phyloP scores from a whole-genome alignment of 2,888 invertebrate genomes.

The Nomada ruficornis region DNA sequence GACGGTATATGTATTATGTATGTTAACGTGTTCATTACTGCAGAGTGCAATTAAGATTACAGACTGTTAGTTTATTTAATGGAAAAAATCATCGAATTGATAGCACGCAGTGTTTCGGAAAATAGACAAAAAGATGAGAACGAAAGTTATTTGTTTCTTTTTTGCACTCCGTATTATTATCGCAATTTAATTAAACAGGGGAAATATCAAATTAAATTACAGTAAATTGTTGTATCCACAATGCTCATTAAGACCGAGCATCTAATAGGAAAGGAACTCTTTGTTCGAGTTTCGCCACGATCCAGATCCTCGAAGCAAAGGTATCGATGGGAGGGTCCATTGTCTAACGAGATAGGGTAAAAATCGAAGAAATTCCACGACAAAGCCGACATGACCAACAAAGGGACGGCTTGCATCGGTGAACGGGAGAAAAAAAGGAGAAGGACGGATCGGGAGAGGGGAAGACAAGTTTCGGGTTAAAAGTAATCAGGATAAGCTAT shows the following conservation, averaged over 20 bases:
- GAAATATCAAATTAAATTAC: no score
- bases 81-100: no score
- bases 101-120: no score
- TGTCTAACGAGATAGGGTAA: conserved; percentile 52
- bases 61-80: no score
- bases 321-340: conserved; percentile 52
- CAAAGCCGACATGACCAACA: conserved; percentile 50
- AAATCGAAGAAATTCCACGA: conserved; percentile 51
- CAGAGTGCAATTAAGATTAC: no score
- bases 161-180: no score
- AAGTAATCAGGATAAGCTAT: conserved; percentile 79
- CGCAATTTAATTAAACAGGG: no score
- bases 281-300: neutral
- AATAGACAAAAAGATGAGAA: no score
- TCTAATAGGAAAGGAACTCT: neutral
- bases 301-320: conserved; percentile 13
- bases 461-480: conserved; percentile 74
- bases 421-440: conserved; percentile 42
- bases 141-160: no score
- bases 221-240: no score
- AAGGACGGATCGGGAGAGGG: conserved; percentile 20
- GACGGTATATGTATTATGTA: no score
- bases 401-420: conserved; percentile 56
- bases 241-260: neutral
- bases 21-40: no score